Evolutionary conservation across 2,888 invertebrate species (phyloP), one percentile per base, ranked within the genome.

Genomic region (Torymus aiolomorphi): DNA sequence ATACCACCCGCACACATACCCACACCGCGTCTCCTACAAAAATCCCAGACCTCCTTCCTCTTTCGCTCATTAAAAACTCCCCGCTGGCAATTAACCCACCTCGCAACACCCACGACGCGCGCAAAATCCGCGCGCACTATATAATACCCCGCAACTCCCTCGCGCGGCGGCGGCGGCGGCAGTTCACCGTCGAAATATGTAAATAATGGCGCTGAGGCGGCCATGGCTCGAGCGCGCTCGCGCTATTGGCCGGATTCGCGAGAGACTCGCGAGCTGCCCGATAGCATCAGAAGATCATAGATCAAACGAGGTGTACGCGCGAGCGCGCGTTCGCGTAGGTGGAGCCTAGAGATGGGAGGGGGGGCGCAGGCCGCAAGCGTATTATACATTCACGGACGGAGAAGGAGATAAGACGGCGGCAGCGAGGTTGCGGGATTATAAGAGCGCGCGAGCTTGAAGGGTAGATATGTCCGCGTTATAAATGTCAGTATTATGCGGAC

Each of bases 401-500:
- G 74, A 67, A 66, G 62, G 74, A 80, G 81, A 80, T 69, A 81
- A 74, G 86, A 86, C 85, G 85, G 84, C 83, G 1, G 8, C 8
- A 42, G 42, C 42, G 42, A 42, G 42, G 42, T 42, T 42, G 42
- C 62, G 14, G 65, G 12, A 5, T 18, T 24, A 63, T 42, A n/a
- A 69, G 81, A 80, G 73, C 75, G 80, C 75, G 80, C 76, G 82
- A 52, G 83, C 84, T 84, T 85, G 87, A 88, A 88, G 89, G 89
- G 89, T 90, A 90, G 90, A 90, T 90, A 89, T 86, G 89, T 86
- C 88, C 86, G 86, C 85, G 88, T 90, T 89, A 90, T 88, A 90
- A 90, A 90, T 90, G 89, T 88, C 88, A 85, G 89, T 88, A 90
- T 90, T 90, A 90, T 90, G 86, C 90, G 86, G 63, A 76, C 54